Percentiles rank a stretch among this genome's conserved stretches.
Conservation (phyloP, 1,140 invertebrate genomes). For the Drosophila sproati region DNA sequence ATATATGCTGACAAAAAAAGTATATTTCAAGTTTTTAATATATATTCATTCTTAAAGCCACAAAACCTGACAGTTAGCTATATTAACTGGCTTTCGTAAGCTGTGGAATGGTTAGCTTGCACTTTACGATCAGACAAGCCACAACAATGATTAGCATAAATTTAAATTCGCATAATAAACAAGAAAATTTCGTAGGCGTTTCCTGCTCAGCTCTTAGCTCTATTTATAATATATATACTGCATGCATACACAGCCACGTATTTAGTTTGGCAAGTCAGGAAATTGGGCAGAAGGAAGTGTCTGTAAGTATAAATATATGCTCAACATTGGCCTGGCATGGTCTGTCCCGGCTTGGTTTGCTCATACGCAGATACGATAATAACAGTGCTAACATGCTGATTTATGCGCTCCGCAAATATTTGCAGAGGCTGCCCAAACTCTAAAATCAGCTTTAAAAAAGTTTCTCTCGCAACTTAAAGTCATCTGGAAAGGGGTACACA, state of each 20-base stretch:
- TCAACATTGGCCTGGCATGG: background rate
- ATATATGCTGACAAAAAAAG: background rate
- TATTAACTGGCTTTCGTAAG: constrained; percentile 10
- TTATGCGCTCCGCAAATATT: constrained; percentile 72
- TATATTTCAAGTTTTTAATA: constrained; percentile 15
- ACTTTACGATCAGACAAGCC: constrained; percentile 29
- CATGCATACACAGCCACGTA: constrained; percentile 10
- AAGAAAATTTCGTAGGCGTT: constrained; percentile 57
- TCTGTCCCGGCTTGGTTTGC: constrained; percentile 18
- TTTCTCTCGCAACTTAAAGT: constrained; percentile 13
- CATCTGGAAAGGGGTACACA: background rate
- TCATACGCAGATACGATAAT: constrained; percentile 61
- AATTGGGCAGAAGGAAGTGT: constrained; percentile 47
- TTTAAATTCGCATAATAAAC: constrained; percentile 73
- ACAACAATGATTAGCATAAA: constrained; percentile 64
- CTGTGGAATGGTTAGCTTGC: constrained; percentile 13
- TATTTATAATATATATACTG: constrained; percentile 30
- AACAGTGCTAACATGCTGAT: constrained; percentile 68
- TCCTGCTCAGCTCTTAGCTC: constrained; percentile 19
- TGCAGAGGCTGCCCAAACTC: constrained; percentile 37
- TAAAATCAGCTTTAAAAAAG: constrained; percentile 29
- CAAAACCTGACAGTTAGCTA: constrained; percentile 2
- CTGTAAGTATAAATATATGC: constrained; percentile 8
- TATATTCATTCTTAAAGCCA: constrained; percentile 29
- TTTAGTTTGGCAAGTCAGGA: constrained; percentile 42